Evolutionary conservation across 1,140 invertebrate species (phyloP), one percentile per base, ranked within the genome.

Genomic region (Polypedilum pembai): DNA sequence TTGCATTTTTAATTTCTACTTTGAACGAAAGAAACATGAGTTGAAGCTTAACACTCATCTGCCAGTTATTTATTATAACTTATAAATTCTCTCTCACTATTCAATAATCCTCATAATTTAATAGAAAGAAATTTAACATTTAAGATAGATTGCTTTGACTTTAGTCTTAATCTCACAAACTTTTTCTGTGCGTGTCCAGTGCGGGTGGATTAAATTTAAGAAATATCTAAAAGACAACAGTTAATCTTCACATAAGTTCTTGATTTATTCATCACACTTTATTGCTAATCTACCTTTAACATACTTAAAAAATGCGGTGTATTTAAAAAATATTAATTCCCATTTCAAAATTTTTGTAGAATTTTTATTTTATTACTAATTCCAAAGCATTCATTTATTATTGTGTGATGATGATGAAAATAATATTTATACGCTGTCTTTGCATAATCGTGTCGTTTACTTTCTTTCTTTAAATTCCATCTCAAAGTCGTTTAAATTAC

Each of bases 251-350:
- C 17, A 18, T 69, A 69, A 69, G 20, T 69, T n/a, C 65, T 69
- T 69, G 65, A 69, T 69, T 69, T 69, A 69, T 69, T 20, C 10
- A 2, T 69, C 3, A 69, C 7, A 69, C 20, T 69, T 18, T 5
- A 69, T 69, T 69, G 65, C 17, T 69, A 69, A 69, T 69, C 65
- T 69, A 69, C 65, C 65, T 69, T 69, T 69, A 69, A 69, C 65
- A 69, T 69, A 69, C 65, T 69, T 66, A 17, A 45, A 10, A n/a
- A 45, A 45, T 45, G 15, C 15, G 41, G 15, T 45, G 15, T n/a
- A n/a, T n/a, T 56, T 56, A 15, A 56, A 56, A 56, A 56, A 56
- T 56, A 56, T 56, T 56, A 56, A 56, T 56, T 56, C 15, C 24
- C 5, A 1, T 33, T 33, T 33, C 24, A 33, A 33, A 33, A 33